Base-by-base conservation (phyloP, 2,888 invertebrate genomes). In the Neoitamus cyanurus region DNA sequence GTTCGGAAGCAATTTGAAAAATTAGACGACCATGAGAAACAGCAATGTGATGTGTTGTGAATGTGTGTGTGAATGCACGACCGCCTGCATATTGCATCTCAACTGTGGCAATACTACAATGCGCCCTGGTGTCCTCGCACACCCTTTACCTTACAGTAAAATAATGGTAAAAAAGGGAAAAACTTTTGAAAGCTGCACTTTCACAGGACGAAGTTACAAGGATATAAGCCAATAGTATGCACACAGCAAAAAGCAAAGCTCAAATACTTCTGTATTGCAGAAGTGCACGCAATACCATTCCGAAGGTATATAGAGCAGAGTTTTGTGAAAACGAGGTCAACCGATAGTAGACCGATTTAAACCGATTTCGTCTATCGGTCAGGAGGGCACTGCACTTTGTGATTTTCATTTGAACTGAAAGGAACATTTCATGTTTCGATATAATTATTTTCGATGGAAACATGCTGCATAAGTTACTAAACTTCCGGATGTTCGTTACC, bases 361-460 rank as follows among this genome's bases (percentile, higher is more conserved):
- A 88, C 88, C 89, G 88, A 88, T 88, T 88, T 88, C 87, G 87
- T 88, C 88, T 87, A 88, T 89, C 88, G 88, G 88, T 88, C 88
- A 88, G 88, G 88, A 89, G 89, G 89, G 88, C 89, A 90, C 88
- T 90, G 90, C 89, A 89, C 89, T 90, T 88, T 89, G 87, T 86
- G 87, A 88, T 87, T 88, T 89, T 88, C 88, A 88, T 88, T 88
- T 87, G 88, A 88, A 88, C 87, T 86, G 88, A 88, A 88, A 88
- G 87, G 88, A 88, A 87, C 87, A 87, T 85, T 84, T 84, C 84
- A 72, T 46, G 30, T 30, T 72, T 48, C 28, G 72, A 83, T 58
- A 82, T 34, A 83, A 58, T 58, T 31, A 80, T 80, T 58, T 78
- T 58, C 58, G 20, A 77, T 37, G 30, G 42, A 77, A 77, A 42